Evolutionary conservation across 1,140 invertebrate genomes (phyloP).

Genomic region (Nasonia longicornis): DNA sequence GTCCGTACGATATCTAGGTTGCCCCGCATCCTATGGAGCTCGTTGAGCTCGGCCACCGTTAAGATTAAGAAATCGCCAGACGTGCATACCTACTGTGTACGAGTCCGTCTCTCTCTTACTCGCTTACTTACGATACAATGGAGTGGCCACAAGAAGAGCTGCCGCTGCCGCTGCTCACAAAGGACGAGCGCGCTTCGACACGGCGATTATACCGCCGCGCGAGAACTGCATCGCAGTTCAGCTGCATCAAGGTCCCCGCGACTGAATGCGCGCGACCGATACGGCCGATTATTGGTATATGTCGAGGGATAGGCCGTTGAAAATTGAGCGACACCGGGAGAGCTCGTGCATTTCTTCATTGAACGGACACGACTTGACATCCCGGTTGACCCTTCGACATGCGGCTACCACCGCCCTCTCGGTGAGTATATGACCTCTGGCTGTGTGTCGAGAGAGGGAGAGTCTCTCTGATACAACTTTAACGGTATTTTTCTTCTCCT

Average conservation of each 20-base stretch:
- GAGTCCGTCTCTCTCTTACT: too few species aligned
- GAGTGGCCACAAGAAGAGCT: background rate
- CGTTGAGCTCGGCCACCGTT: slow-evolving; percentile 19
- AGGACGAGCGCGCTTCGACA: background rate
- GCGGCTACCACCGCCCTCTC: background rate
- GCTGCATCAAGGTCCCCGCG: background rate
- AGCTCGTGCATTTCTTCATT: slow-evolving; percentile 33
- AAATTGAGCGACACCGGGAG: slow-evolving; percentile 6
- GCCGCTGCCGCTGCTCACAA: background rate
- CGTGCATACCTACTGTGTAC: slow-evolving; percentile 17
- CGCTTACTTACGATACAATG: too few species aligned
- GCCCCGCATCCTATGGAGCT: background rate
- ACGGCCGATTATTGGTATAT: background rate
- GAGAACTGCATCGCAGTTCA: background rate
- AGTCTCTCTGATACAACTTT: background rate
- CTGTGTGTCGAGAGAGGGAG: too few species aligned
- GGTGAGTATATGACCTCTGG: too few species aligned
- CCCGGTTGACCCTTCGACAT: background rate
- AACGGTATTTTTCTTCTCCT: background rate
- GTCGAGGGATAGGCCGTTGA: background rate
- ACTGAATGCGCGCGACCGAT: slow-evolving; percentile 9
- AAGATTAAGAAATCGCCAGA: slow-evolving; percentile 39
- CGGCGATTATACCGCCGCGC: background rate
- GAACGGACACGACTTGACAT: slow-evolving; percentile 29
- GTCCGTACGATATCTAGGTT: slow-evolving; percentile 16